Percentiles rank a stretch among this genome's conserved stretches.
Conservation (phyloP, 2,113 vertebrate species). For the Chelonoidis abingdonii region DNA sequence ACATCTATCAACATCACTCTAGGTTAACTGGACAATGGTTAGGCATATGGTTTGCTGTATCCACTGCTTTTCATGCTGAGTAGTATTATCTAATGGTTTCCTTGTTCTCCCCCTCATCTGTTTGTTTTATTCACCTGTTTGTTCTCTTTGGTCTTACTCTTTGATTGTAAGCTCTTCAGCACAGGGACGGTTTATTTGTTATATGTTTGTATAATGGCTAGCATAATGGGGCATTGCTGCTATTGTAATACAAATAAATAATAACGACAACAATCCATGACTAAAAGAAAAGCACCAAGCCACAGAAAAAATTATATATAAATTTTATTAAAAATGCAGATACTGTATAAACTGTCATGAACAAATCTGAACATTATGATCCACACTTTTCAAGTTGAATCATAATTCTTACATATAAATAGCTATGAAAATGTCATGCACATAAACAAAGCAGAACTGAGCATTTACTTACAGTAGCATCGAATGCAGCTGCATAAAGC, state of each 20-base stretch:
- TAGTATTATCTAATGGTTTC: rapidly evolving
- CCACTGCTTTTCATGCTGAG: background rate
- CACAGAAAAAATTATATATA: background rate
- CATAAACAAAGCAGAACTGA: background rate
- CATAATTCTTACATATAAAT: background rate
- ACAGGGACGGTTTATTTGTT: background rate
- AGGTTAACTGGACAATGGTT: background rate
- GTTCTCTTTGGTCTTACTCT: background rate
- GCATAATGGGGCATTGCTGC: background rate
- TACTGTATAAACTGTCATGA: background rate
- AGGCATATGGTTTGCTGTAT: background rate
- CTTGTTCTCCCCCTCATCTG: rapidly evolving
- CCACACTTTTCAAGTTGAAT: background rate
- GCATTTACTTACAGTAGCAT: rapidly evolving
- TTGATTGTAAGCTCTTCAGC: background rate
- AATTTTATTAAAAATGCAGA: constrained; percentile 52
- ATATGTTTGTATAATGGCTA: rapidly evolving
- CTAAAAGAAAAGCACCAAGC: background rate
- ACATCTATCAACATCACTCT: background rate
- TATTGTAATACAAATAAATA: background rate
- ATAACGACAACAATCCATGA: background rate
- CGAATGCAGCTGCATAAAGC: background rate
- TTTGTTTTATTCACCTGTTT: background rate
- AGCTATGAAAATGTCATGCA: background rate
- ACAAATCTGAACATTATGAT: rapidly evolving